A percentile compares a stretch with the other conserved stretches of the same genome.
Conservation (phyloP, 2,888 invertebrate genomes). For the Odontocolon sp. region DNA sequence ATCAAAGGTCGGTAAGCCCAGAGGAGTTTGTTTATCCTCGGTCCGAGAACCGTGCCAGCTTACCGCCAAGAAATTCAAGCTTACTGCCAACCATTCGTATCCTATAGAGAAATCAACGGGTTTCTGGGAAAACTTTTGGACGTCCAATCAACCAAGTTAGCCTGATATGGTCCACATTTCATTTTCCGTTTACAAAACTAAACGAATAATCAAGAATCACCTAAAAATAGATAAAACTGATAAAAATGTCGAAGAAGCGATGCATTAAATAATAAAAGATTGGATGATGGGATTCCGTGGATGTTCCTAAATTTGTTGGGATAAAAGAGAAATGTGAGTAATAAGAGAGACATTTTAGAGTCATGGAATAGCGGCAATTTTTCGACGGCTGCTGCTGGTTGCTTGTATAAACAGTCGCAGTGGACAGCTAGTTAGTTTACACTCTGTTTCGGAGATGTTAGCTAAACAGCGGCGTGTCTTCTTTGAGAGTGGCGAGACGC, state of each 20-base stretch:
- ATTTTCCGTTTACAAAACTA: not conserved
- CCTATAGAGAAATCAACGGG: constrained; percentile 14
- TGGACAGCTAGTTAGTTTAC: constrained; percentile 79
- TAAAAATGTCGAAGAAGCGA: not conserved
- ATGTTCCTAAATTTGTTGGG: constrained; percentile 21
- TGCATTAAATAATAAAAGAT: not conserved
- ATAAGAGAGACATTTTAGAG: not conserved
- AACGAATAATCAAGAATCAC: not conserved
- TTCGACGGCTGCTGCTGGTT: constrained; percentile 61
- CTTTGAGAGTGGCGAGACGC: constrained; percentile 70
- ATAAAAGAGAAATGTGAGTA: not conserved
- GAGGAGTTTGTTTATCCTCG: constrained; percentile 77
- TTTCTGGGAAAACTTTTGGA: constrained; percentile 27
- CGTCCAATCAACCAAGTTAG: not conserved
- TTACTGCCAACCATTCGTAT: not conserved
- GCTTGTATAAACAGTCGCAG: constrained; percentile 73
- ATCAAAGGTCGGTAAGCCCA: constrained; percentile 76
- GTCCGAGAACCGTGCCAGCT: constrained; percentile 51
- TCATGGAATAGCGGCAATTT: constrained; percentile 59
- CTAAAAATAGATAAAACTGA: not conserved
- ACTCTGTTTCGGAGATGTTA: constrained; percentile 78
- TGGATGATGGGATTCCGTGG: not conserved
- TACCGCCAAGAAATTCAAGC: constrained; percentile 8
- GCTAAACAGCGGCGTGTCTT: constrained; percentile 72
- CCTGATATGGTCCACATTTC: constrained; percentile 14